Evolutionary conservation across 2,888 invertebrate species (phyloP).

Genomic region (Sinopyrophorus schimmeli): DNA sequence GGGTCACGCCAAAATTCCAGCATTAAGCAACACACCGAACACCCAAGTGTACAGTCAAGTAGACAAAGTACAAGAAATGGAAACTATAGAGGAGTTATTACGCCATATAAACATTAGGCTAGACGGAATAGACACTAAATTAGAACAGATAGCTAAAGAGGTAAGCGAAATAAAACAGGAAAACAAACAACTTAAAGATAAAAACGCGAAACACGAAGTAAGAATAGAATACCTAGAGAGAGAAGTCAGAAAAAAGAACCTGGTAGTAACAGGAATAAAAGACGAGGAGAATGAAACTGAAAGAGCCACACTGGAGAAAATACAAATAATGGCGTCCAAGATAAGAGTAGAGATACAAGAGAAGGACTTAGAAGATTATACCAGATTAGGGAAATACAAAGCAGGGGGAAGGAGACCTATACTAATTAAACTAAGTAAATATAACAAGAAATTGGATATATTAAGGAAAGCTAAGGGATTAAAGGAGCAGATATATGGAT

Average conservation of each 20-base stretch:
- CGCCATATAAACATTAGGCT: not conserved
- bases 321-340: not conserved
- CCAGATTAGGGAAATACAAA: slow-evolving; percentile 2
- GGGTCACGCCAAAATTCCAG: too few relatives aligned
- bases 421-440: slow-evolving; percentile 14
- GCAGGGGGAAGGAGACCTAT: slow-evolving; percentile 7
- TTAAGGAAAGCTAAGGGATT: slow-evolving; percentile 4
- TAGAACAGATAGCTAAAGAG: slow-evolving; percentile 1
- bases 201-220: slow-evolving; percentile 10
- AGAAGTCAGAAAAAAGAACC: slow-evolving; percentile 10
- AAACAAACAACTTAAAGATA: slow-evolving; percentile 11
- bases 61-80: not conserved
- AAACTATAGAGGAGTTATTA: not conserved
- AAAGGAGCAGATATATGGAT: slow-evolving; percentile 15
- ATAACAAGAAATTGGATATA: slow-evolving; percentile 11
- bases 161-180: slow-evolving; percentile 10
- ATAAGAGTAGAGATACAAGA: slow-evolving; percentile 9
- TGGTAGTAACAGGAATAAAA: slow-evolving; percentile 9
- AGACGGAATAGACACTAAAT: slow-evolving; percentile 8
- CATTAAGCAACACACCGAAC: too few relatives aligned
- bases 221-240: slow-evolving; percentile 10
- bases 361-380: slow-evolving; percentile 1
- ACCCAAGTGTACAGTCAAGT: too few relatives aligned
- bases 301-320: slow-evolving; percentile 8
- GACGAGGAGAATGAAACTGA: slow-evolving; percentile 6